Percentiles rank a stretch among this genome's conserved stretches.
phyloP scores from a whole-genome alignment of 2,888 invertebrate genomes.

The Ochropacha duplaris region DNA sequence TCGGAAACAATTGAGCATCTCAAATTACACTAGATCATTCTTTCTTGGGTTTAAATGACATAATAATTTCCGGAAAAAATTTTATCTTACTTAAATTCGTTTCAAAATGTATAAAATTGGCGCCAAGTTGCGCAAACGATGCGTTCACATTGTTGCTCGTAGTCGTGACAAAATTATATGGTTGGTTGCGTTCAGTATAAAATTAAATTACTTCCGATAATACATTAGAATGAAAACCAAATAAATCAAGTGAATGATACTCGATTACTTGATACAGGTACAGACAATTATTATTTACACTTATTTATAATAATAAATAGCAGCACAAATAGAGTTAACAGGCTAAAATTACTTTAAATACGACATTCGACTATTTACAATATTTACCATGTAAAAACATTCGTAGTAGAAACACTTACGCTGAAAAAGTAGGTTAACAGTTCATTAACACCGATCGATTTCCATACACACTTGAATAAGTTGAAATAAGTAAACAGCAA shows the following conservation, averaged over 20 bases:
- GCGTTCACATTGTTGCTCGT: slow-evolving; percentile 4
- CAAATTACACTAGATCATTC: not conserved
- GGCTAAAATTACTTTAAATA: too few species aligned
- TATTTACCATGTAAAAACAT: too few species aligned
- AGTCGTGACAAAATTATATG: slow-evolving; percentile 9
- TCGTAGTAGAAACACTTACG: too few species aligned
- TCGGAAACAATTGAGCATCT: not conserved
- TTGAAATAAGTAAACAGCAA: not conserved
- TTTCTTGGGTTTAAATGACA: not conserved
- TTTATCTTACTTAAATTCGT: too few species aligned
- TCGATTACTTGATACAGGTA: not conserved
- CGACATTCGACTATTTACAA: too few species aligned
- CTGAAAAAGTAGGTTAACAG: slow-evolving; percentile 2
- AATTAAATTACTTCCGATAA: slow-evolving; percentile 5
- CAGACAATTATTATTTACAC: too few species aligned
- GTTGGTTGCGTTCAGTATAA: slow-evolving; percentile 10
- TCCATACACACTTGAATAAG: not conserved
- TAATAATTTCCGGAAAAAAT: slow-evolving; percentile 6
- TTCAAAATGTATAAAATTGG: not conserved
- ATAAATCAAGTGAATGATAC: not conserved
- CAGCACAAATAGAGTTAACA: too few species aligned
- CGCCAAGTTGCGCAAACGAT: slow-evolving; percentile 10
- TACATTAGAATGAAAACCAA: not conserved
- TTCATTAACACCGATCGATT: not conserved
- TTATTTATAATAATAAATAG: too few species aligned